Base-by-base conservation (phyloP, 2,888 invertebrate genomes). In the Cacoxenus indagator region DNA sequence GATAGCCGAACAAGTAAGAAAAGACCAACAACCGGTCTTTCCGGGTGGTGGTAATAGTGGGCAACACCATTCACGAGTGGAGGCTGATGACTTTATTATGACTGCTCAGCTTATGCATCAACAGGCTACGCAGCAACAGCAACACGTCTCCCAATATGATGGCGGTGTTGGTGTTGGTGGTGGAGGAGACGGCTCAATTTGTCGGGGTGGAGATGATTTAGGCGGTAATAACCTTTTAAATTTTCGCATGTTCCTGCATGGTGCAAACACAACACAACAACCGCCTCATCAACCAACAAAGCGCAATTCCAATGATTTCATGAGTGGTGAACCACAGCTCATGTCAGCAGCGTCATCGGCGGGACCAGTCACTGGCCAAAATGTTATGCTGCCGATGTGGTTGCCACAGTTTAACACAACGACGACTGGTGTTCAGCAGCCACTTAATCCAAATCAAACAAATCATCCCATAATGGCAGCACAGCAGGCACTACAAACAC, bases 321-420 rank as follows among this genome's bases (percentile, higher is more conserved):
- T 84, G 24, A n/a, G n/a, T n/a, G 68, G 73, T 17, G 85, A 84
- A 19, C 71, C 78, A 2, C 85, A 83, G 45, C 31, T 85, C 2
- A 64, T 84, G 67, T 59, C 75, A 1, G 69, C 75, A 9, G 43
- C 72, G 2, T 70, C 68, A 4, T 43, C 65, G 24, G n/a, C n/a
- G n/a, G n/a, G n/a, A n/a, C n/a, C n/a, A n/a, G n/a, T n/a, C n/a
- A n/a, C n/a, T n/a, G 59, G 69, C 0, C 81, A 76, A 57, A 82
- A 74, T 55, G 67, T 84, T 14, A 78, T 84, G 64, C 74, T 84
- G 70, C 85, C 85, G 1, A 83, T 82, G 71, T 86, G 83, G 83
- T 67, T 85, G 67, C 81, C 75, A 19, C 75, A 73, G 62, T 2
- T 76, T 59, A 29, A 11, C n/a, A n/a, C 45, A 1, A 43, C 45